Conservation (phyloP, 2,113 vertebrate species). For the Thinocorus orbignyianus region DNA sequence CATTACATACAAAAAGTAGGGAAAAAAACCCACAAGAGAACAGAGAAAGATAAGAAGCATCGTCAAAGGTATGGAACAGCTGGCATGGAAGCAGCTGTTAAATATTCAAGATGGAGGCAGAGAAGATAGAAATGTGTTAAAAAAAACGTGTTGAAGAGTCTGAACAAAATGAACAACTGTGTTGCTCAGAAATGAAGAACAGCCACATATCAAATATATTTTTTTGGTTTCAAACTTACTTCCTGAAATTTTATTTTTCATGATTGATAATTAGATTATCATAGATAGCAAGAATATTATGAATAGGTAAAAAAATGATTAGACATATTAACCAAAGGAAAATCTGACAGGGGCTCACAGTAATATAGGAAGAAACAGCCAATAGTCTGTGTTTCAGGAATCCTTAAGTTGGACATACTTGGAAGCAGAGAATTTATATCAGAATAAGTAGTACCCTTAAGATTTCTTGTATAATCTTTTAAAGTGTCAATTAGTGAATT, state of each 20-base stretch:
- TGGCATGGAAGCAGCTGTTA: neutral
- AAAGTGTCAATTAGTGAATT: neutral
- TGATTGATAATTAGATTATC: neutral
- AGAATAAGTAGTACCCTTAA: neutral
- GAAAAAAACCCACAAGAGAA: neutral
- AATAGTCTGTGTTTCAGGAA: neutral
- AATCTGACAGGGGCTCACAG: neutral
- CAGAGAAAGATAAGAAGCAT: neutral
- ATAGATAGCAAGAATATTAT: neutral
- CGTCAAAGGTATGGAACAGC: neutral
- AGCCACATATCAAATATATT: neutral
- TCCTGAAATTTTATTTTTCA: no score
- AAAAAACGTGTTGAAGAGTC: neutral
- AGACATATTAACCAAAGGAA: neutral
- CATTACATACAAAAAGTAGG: neutral
- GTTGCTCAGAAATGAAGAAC: neutral
- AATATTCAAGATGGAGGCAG: neutral
- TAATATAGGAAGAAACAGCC: neutral
- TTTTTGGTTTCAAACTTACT: no score
- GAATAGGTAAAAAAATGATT: neutral
- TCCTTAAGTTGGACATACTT: neutral
- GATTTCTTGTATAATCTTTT: neutral
- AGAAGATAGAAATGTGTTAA: neutral
- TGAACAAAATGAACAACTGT: neutral
- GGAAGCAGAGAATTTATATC: neutral